Conservation (phyloP, 2,888 invertebrate genomes). For the Apoda limacodes region DNA sequence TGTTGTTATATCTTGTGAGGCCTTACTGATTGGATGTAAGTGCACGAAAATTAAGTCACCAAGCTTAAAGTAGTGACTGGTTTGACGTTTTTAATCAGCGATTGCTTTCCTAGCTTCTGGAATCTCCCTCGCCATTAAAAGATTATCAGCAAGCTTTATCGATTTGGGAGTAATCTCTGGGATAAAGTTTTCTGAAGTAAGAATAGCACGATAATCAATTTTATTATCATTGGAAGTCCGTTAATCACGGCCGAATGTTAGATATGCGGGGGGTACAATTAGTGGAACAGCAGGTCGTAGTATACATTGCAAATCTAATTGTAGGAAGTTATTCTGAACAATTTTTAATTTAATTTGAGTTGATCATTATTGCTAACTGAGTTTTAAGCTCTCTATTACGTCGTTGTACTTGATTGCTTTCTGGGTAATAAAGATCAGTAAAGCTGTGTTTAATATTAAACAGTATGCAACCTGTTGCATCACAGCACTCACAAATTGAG, state of each 20-base stretch:
- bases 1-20: too few relatives aligned
- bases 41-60: too few relatives aligned
- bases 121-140: conserved; percentile 3
- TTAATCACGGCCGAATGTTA: conserved; percentile 33
- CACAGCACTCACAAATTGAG: conserved; percentile 28
- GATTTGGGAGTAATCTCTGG: conserved; percentile 21
- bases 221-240: conserved; percentile 27
- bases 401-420: conserved; percentile 19
- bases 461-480: conserved; percentile 27
- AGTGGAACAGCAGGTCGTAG: conserved; percentile 16
- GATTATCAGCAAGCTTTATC: conserved; percentile 2
- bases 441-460: conserved; percentile 22
- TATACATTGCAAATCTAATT: conserved; percentile 11
- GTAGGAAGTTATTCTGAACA: conserved; percentile 10
- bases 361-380: conserved; percentile 13
- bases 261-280: conserved; percentile 27
- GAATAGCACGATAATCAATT: conserved; percentile 23
- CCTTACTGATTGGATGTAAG: too few relatives aligned
- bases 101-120: conserved; percentile 5
- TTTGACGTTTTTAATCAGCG: too few relatives aligned
- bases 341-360: conserved; percentile 7
- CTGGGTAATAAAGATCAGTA: conserved; percentile 30
- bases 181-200: conserved; percentile 24
- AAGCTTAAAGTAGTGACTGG: too few relatives aligned
- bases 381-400: conserved; percentile 16